Percentiles rank a stretch among this genome's conserved stretches.
phyloP scores from a whole-genome alignment of 2,113 vertebrate species.

The Elachura formosa region DNA sequence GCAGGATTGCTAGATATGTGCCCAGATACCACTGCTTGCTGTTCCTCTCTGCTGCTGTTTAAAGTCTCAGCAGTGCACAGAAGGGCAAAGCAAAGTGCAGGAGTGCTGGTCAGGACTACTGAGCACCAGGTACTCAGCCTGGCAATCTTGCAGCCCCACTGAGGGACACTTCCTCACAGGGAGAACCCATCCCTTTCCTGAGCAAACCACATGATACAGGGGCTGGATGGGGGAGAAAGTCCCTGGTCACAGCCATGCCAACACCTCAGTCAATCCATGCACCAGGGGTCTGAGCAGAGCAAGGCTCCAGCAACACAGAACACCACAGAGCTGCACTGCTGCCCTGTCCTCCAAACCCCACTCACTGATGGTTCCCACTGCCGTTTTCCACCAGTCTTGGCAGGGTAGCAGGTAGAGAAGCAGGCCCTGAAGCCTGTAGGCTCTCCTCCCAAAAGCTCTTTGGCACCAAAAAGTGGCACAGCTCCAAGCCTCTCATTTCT shows the following conservation, averaged over 20 bases:
- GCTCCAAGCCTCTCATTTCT: slow-evolving; percentile 10
- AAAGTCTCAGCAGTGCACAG: not conserved
- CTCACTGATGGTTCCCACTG: not conserved
- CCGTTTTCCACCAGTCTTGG: not conserved
- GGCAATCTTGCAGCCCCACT: not conserved
- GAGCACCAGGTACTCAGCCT: not conserved
- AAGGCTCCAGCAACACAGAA: not conserved
- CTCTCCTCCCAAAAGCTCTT: not conserved
- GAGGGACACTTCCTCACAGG: not conserved
- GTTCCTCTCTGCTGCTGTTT: not conserved
- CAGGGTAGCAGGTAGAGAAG: not conserved
- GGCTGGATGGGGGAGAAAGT: not conserved
- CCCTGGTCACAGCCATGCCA: rapidly evolving
- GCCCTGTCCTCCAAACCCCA: not conserved
- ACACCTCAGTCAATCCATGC: not conserved
- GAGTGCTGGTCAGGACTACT: not conserved
- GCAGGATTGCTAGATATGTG: not conserved
- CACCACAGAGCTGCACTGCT: not conserved
- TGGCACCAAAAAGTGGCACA: not conserved
- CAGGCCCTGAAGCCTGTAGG: not conserved
- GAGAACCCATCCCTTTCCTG: not conserved
- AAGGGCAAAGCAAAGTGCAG: not conserved
- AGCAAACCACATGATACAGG: not conserved
- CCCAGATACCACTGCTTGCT: not conserved
- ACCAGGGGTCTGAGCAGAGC: not conserved